These are phyloP conservation scores for Canis aureus DNA, from an alignment of 2,113 vertebrate species.

Conservation along the genomic window DNA sequence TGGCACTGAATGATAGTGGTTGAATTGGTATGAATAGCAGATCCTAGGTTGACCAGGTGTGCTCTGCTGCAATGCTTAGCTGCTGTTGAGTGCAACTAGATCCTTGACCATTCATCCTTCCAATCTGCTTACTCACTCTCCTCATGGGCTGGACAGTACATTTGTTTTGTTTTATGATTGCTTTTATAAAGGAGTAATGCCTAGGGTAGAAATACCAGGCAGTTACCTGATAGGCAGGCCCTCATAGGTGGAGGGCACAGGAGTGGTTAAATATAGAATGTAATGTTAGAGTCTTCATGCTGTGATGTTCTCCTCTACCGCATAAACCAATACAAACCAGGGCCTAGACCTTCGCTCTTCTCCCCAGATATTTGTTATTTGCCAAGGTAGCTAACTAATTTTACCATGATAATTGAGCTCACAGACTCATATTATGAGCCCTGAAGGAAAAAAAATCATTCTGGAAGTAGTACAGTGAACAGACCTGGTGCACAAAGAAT, in stretches of 20 bases:
- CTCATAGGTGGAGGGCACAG: not conserved
- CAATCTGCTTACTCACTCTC: not conserved
- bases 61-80: not conserved
- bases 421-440: not conserved
- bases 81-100: not conserved
- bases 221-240: not conserved
- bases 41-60: not conserved
- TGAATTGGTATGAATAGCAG: not conserved
- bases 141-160: not conserved
- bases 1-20: not conserved
- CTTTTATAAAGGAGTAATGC: not conserved
- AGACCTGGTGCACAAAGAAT: not conserved
- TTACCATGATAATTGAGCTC: not conserved
- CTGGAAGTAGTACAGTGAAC: not conserved
- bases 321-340: not conserved
- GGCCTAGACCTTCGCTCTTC: not conserved
- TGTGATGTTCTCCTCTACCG: not conserved
- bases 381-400: slow-evolving; percentile 4
- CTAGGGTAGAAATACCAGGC: not conserved
- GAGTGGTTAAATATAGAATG: not conserved
- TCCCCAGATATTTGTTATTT: not conserved
- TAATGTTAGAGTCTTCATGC: not conserved
- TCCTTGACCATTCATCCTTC: not conserved
- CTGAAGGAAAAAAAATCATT: not conserved
- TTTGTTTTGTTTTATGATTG: not conserved